Conservation (phyloP, 2,888 invertebrate genomes). For the Digitonthophagus gazella region DNA sequence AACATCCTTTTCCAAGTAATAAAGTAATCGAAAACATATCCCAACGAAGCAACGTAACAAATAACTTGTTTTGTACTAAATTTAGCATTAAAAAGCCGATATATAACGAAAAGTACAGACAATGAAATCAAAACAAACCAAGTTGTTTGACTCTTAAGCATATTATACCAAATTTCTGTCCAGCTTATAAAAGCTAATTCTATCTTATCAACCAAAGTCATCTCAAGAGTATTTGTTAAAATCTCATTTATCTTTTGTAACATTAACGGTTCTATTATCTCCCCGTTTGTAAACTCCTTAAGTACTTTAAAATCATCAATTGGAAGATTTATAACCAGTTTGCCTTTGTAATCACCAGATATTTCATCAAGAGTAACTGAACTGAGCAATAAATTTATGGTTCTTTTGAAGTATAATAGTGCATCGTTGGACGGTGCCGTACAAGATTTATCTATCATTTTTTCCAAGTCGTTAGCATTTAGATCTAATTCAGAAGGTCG, state of each 20-base stretch:
- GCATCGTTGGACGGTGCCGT: slow-evolving; percentile 5
- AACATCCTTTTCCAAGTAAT: slow-evolving; percentile 25
- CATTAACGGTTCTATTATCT: slow-evolving; percentile 16
- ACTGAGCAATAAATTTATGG: slow-evolving; percentile 20
- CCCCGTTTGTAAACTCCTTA: slow-evolving; percentile 14
- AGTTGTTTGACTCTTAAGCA: slow-evolving; percentile 16
- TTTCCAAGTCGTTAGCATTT: background rate
- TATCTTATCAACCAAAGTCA: slow-evolving; percentile 19
- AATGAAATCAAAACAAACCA: slow-evolving; percentile 16
- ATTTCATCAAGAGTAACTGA: slow-evolving; percentile 17
- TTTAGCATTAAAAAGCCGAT: slow-evolving; percentile 22
- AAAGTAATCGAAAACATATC: slow-evolving; percentile 18
- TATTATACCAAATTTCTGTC: slow-evolving; percentile 19
- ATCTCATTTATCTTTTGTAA: slow-evolving; percentile 22
- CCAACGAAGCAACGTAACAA: slow-evolving; percentile 14
- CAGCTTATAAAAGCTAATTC: slow-evolving; percentile 21
- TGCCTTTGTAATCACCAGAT: slow-evolving; percentile 19
- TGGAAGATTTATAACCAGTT: slow-evolving; percentile 18
- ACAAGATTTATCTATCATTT: background rate
- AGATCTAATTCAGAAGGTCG: background rate
- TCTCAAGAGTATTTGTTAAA: slow-evolving; percentile 19
- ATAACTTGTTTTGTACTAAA: slow-evolving; percentile 19
- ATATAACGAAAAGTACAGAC: slow-evolving; percentile 17
- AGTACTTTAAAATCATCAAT: slow-evolving; percentile 19
- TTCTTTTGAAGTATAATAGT: slow-evolving; percentile 20